Percentiles rank a stretch among this genome's conserved stretches.
Conservation (phyloP, 2,888 invertebrate genomes). For the Stenurella melanura region DNA sequence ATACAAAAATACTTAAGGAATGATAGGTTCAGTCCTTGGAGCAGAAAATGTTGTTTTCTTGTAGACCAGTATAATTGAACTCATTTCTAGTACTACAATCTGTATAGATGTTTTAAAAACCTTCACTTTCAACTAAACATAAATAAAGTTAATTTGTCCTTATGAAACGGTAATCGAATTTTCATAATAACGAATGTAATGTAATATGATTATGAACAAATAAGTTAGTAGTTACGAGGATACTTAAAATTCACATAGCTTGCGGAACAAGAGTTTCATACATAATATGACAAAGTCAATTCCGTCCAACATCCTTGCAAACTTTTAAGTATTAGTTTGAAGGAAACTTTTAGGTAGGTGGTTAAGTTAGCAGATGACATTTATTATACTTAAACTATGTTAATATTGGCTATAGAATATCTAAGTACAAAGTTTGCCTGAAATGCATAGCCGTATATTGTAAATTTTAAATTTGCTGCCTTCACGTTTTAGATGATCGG, state of each 20-base stretch:
- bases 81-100: no score
- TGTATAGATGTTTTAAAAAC: no score
- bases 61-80: no score
- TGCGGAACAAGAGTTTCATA: slow-evolving; percentile 19
- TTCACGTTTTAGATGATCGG: neutral
- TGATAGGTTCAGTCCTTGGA: no score
- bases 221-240: slow-evolving; percentile 12
- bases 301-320: slow-evolving; percentile 9
- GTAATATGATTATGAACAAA: neutral
- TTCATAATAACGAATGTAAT: neutral
- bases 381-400: slow-evolving; percentile 39
- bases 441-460: neutral
- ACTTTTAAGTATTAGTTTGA: slow-evolving; percentile 27
- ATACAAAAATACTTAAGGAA: no score
- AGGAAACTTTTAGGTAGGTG: slow-evolving; percentile 34
- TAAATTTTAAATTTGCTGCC: neutral
- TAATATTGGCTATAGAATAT: slow-evolving; percentile 27
- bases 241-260: slow-evolving; percentile 19
- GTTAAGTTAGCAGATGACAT: slow-evolving; percentile 34
- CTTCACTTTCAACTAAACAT: no score
- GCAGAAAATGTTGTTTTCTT: no score
- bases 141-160: neutral
- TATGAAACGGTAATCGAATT: neutral
- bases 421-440: slow-evolving; percentile 20
- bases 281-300: slow-evolving; percentile 24